Conservation (phyloP, 2,888 invertebrate species). For the Drosophila silvestris region DNA sequence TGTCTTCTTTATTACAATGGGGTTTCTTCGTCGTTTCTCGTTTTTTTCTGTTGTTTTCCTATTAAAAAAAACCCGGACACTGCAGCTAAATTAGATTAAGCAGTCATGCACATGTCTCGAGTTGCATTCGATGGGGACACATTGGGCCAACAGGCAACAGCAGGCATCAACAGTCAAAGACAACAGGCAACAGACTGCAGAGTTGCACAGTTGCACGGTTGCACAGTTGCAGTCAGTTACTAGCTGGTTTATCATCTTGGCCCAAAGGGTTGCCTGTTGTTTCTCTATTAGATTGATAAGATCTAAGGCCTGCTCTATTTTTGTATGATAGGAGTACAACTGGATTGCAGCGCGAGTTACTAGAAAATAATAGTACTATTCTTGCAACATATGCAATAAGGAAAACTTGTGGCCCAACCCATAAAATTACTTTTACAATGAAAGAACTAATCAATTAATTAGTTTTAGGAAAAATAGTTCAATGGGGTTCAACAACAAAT, state of each 20-base stretch:
- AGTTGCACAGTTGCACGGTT: not conserved
- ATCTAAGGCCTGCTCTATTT: not conserved
- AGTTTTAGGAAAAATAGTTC: not conserved
- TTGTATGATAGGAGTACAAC: not conserved
- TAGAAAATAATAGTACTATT: not conserved
- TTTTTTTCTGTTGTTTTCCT: slow-evolving; percentile 34
- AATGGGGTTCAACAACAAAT: not conserved
- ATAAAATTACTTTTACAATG: not conserved
- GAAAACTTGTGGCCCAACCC: not conserved
- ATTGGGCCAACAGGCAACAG: slow-evolving; percentile 34
- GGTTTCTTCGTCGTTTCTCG: slow-evolving; percentile 17
- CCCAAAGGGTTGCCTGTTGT: not conserved
- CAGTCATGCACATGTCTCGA: slow-evolving; percentile 76
- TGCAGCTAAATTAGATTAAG: slow-evolving; percentile 76
- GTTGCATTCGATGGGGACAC: slow-evolving; percentile 44
- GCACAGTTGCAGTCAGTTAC: not conserved
- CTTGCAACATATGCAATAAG: not conserved
- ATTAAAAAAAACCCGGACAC: slow-evolving; percentile 52
- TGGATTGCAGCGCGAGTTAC: not conserved
- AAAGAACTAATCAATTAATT: not conserved
- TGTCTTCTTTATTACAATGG: slow-evolving; percentile 35
- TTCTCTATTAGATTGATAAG: slow-evolving; percentile 2
- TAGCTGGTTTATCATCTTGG: not conserved
- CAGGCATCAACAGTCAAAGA: slow-evolving; percentile 4
- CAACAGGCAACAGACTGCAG: slow-evolving; percentile 5